Percentiles rank a stretch among this genome's conserved stretches.
Conservation (phyloP, 2,113 vertebrate species). For the Electrona antarctica region DNA sequence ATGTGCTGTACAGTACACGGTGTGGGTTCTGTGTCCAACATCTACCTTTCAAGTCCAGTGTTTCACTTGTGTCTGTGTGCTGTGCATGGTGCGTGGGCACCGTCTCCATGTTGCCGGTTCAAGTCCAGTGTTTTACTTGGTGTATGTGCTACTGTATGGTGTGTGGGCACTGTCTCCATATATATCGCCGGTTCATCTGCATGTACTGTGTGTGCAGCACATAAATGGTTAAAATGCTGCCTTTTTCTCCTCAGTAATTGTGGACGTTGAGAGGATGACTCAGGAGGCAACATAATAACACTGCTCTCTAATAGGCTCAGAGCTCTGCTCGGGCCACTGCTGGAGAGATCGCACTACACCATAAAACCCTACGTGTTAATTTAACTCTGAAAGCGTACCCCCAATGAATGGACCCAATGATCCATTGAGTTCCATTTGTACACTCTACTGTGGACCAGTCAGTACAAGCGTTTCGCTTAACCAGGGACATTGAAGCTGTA, state of each 20-base stretch:
- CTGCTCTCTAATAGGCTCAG: conserved; percentile 49
- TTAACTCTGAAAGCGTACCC: no score
- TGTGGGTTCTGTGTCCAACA: no score
- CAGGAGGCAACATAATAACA: conserved; percentile 66
- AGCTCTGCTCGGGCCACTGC: conserved; percentile 55
- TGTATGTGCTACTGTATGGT: neutral
- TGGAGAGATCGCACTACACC: conserved; percentile 32
- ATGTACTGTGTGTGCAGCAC: conserved; percentile 45
- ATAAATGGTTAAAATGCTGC: conserved; percentile 57
- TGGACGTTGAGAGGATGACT: conserved; percentile 69
- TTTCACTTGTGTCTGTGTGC: no score
- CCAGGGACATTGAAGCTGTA: conserved; percentile 32
- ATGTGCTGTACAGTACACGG: neutral
- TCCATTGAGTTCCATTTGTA: no score
- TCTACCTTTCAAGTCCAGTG: no score
- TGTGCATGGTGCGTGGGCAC: no score
- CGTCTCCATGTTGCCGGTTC: no score
- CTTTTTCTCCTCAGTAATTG: conserved; percentile 60
- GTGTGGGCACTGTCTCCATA: conserved; percentile 41
- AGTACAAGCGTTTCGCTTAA: conserved; percentile 17
- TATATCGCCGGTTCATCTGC: conserved; percentile 38
- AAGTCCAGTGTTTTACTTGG: no score
- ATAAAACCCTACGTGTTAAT: no score
- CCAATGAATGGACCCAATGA: no score
- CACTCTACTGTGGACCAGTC: neutral